Percentiles rank a stretch among this genome's conserved stretches.
Conservation (phyloP, 2,888 invertebrate species). For the Drosophila basisetae region DNA sequence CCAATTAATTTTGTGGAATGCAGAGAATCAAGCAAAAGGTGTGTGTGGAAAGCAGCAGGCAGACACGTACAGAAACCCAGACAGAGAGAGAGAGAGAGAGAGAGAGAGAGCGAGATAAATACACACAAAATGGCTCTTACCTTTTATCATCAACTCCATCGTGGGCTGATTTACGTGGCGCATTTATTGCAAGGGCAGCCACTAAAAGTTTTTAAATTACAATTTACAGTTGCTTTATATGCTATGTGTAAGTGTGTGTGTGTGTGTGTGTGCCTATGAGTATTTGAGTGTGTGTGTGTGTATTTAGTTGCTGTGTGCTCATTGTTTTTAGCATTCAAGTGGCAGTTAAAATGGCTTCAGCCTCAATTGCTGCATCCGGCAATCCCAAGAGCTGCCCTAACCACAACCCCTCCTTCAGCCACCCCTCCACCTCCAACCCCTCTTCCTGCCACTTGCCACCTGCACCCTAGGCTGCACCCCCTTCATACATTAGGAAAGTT, state of each 20-base stretch:
- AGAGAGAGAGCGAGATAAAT: neutral
- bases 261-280: slow-evolving; percentile 1
- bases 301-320: slow-evolving; percentile 55
- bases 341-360: slow-evolving; percentile 80
- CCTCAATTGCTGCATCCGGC: slow-evolving; percentile 75
- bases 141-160: slow-evolving; percentile 60
- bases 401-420: neutral
- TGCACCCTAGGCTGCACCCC: slow-evolving; percentile 27
- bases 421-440: no score
- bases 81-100: neutral
- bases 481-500: slow-evolving; percentile 73
- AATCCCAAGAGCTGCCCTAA: slow-evolving; percentile 36
- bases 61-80: neutral
- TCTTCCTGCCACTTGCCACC: neutral
- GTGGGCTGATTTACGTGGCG: slow-evolving; percentile 62
- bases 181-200: slow-evolving; percentile 74
- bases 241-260: slow-evolving; percentile 3
- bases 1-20: slow-evolving; percentile 47
- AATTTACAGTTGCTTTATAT: slow-evolving; percentile 67
- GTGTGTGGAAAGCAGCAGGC: neutral
- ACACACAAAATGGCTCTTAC: slow-evolving; percentile 29
- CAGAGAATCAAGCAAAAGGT: slow-evolving; percentile 2
- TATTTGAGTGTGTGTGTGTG: slow-evolving; percentile 11
- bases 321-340: slow-evolving; percentile 72
- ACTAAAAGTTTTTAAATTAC: slow-evolving; percentile 78